These are phyloP conservation scores for Reticulitermes speratus DNA, from an alignment of 1,140 invertebrate species.

Conservation along the genomic window DNA sequence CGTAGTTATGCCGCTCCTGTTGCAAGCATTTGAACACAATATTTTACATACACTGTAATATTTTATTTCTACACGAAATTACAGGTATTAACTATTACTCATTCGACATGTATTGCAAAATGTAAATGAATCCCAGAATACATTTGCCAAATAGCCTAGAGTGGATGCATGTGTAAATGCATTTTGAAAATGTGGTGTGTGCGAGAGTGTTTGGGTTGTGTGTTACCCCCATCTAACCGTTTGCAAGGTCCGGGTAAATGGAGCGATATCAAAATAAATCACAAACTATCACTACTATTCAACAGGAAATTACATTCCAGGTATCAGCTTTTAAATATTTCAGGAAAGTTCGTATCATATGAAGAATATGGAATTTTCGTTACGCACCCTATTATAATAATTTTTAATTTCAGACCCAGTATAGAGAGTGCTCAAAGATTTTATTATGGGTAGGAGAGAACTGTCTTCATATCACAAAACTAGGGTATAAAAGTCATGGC, in stretches of 20 bases:
- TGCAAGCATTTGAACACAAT: background rate
- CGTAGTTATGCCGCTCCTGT: no score
- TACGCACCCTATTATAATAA: background rate
- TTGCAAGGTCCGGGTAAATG: background rate
- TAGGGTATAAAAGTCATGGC: no score
- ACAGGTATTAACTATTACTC: constrained; percentile 16
- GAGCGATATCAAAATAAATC: background rate
- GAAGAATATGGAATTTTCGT: background rate
- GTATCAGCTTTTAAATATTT: background rate
- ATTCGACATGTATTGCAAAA: constrained; percentile 6
- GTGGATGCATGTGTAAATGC: constrained; percentile 13
- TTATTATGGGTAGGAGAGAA: no score
- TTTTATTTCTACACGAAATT: constrained; percentile 3
- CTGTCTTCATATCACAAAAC: no score
- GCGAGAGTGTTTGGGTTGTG: background rate
- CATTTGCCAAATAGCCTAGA: background rate
- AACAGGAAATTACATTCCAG: background rate
- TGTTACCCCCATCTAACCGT: background rate
- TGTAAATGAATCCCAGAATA: constrained; percentile 16
- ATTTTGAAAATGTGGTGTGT: constrained; percentile 8
- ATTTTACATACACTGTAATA: background rate
- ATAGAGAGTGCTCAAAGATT: background rate
- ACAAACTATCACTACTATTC: background rate
- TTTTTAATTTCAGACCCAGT: background rate
- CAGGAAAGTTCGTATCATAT: background rate